Evolutionary conservation across 2,888 invertebrate genomes (phyloP).

Genomic region (Lapara coniferarum): DNA sequence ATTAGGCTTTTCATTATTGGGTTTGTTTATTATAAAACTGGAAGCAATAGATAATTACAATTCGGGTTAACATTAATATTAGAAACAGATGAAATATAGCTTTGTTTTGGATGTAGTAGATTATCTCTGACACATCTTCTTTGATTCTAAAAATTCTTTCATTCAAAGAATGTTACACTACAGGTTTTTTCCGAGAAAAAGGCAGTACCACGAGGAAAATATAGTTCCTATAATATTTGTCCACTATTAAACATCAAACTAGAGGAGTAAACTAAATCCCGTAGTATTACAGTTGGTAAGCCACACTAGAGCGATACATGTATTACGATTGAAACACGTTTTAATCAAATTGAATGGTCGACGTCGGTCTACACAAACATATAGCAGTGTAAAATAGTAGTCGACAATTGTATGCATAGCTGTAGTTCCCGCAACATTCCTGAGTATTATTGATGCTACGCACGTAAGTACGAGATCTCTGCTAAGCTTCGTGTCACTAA

Average conservation of each 20-base stretch:
- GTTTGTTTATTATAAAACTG: not conserved
- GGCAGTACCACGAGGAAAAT: too few relatives aligned
- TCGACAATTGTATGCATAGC: conserved; percentile 11
- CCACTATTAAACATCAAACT: too few relatives aligned
- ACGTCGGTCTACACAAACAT: not conserved
- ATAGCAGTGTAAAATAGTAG: not conserved
- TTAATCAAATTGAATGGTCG: conserved; percentile 14
- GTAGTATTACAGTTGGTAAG: not conserved
- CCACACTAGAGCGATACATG: not conserved
- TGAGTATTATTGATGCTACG: conserved; percentile 13
- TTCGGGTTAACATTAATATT: too few relatives aligned
- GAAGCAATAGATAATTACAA: too few relatives aligned
- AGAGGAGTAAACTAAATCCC: too few relatives aligned
- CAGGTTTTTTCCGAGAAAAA: too few relatives aligned
- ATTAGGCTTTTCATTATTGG: not conserved
- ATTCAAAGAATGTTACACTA: too few relatives aligned
- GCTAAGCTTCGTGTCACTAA: conserved; percentile 27
- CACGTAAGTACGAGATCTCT: conserved; percentile 16
- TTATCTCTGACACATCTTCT: too few relatives aligned
- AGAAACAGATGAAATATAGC: too few relatives aligned
- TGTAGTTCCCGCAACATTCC: conserved; percentile 3
- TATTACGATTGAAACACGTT: conserved; percentile 7
- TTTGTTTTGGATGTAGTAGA: too few relatives aligned
- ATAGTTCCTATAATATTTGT: too few relatives aligned
- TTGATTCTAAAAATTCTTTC: too few relatives aligned